phyloP scores from a whole-genome alignment of 1,140 invertebrate species.

The Heliconius congener region DNA sequence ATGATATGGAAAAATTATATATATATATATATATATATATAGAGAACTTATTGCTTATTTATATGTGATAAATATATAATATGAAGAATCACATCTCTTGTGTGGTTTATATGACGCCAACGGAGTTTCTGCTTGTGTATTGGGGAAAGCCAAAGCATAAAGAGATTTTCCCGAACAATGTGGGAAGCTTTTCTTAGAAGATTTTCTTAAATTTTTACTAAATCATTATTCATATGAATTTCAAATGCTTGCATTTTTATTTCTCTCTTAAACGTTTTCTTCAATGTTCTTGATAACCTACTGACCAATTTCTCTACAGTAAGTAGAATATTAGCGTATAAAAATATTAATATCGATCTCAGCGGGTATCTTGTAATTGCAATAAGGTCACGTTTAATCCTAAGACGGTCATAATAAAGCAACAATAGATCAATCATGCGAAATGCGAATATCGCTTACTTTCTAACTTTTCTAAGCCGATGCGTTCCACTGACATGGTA shows the following conservation, averaged over 20 bases:
- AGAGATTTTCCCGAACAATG: no score
- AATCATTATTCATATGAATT: background rate
- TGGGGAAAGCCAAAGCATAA: no score
- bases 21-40: no score
- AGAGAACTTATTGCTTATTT: no score
- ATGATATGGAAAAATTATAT: no score
- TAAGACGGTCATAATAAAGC: conserved; percentile 25
- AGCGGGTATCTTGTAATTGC: conserved; percentile 15
- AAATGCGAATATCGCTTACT: conserved; percentile 33
- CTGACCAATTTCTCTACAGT: background rate
- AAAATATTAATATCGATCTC: background rate
- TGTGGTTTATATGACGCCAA: no score
- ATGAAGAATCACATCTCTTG: no score
- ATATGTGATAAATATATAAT: no score
- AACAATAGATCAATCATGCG: conserved; percentile 37
- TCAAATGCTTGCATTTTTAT: no score
- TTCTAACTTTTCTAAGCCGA: conserved; percentile 35
- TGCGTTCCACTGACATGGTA: conserved; percentile 35
- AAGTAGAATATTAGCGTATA: background rate
- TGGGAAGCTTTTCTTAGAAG: no score
- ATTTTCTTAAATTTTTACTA: background rate
- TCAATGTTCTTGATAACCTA: background rate
- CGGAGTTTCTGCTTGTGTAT: no score
- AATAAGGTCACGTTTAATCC: conserved; percentile 30
- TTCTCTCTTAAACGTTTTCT: background rate